phyloP scores from a whole-genome alignment of 1,140 invertebrate species.

The Cydia amplana region DNA sequence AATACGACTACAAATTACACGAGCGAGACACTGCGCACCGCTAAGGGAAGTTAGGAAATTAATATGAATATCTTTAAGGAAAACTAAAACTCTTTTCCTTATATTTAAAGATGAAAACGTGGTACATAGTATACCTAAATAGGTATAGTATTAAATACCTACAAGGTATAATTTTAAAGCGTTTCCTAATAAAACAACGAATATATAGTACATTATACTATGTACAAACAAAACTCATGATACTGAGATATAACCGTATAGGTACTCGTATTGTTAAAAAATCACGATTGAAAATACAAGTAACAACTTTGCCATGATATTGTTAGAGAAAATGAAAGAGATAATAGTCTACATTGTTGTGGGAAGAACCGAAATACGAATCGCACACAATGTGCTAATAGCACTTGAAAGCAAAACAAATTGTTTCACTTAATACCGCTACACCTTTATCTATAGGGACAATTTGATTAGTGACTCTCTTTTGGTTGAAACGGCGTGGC shows the following conservation, averaged over 20 bases:
- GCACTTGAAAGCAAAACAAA: not conserved
- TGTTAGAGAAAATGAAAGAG: not conserved
- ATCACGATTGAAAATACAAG: not conserved
- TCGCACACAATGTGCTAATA: not conserved
- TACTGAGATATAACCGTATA: not conserved
- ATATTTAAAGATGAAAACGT: too few relatives aligned
- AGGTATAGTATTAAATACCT: too few relatives aligned
- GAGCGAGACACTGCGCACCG: too few relatives aligned
- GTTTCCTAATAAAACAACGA: too few relatives aligned
- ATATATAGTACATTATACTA: too few relatives aligned
- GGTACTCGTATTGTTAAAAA: not conserved
- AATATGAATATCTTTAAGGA: too few relatives aligned
- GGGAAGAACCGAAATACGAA: not conserved
- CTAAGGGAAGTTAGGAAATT: too few relatives aligned
- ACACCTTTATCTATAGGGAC: not conserved
- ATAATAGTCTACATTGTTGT: not conserved
- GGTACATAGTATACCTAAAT: too few relatives aligned
- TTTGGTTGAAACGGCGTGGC: not conserved
- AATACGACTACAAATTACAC: too few relatives aligned
- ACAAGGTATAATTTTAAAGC: too few relatives aligned
- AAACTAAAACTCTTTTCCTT: too few relatives aligned
- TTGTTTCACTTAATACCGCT: constrained; percentile 6
- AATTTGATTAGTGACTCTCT: constrained; percentile 11
- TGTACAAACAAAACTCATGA: too few relatives aligned
- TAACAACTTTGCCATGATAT: not conserved